Base-by-base conservation (phyloP, 2,797 vertebrate genomes). In the Molothrus aeneus region DNA sequence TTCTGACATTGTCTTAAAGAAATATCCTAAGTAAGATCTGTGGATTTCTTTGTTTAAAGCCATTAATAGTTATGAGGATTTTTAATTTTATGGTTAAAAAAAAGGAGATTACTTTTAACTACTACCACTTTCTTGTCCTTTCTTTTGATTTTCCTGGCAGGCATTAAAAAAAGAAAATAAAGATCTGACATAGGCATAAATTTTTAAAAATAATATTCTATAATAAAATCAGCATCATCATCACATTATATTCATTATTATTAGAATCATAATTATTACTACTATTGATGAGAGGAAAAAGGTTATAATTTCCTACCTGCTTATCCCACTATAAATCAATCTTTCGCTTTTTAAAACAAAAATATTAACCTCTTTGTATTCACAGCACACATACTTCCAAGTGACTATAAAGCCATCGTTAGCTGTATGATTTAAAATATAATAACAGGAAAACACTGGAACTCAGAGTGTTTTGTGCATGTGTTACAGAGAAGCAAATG, bases 401-500 rank as follows among this genome's bases (percentile, higher is more conserved):
- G 45, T 90, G 24, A 51, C 73, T 73, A 28, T 92, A 93, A 96
- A 88, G 21, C 57, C 90, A 75, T 71, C 34, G 14, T 92, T 86
- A 95, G 40, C 25, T 69, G 28, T 57, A 60, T 96, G 66, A 97
- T 95, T 97, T 97, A 96, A 97, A 97, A 93, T 65, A 42, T 54
- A 97, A 79, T 90, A 96, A 87, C 88, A 94, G 31, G 48, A 95
- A 95, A 96, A 87, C 57, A 66, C 53, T 80, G 87, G 60, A 65
- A 86, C 28, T 86, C 61, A 13, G 69, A 91, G 43, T 66, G 25
- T 53, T 57, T n/a, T 90, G 57, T 90, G 56, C 45, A 59, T 83
- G 34, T 63, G 81, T 94, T 89, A 65, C 34, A 91, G 88, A 73
- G 92, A 89, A 95, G 65, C 7, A 92, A 96, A 92, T 93, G 40